A percentile compares a stretch with the other conserved stretches of the same genome.
phyloP scores from a whole-genome alignment of 2,888 invertebrate species.

The Morinoia aosen region DNA sequence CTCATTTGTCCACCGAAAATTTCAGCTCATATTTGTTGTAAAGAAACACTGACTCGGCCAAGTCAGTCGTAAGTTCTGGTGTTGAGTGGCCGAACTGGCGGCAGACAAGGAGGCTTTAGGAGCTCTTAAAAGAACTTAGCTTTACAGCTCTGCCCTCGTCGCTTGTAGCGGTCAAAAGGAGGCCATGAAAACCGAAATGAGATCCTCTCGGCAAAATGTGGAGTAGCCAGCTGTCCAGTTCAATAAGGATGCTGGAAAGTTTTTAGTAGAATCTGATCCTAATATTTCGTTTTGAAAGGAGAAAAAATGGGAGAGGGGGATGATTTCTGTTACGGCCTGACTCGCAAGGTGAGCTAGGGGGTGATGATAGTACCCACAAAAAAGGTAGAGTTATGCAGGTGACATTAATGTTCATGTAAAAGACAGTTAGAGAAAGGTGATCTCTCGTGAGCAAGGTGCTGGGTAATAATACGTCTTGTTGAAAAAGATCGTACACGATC shows the following conservation, averaged over 20 bases:
- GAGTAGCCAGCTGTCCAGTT: neutral
- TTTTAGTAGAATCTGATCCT: neutral
- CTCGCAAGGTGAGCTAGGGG: neutral
- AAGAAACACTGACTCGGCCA: neutral
- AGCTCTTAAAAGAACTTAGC: conserved; percentile 10
- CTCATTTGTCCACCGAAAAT: too few species aligned
- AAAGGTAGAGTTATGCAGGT: too few species aligned
- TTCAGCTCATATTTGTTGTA: too few species aligned
- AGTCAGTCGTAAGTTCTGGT: neutral
- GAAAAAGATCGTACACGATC: too few species aligned
- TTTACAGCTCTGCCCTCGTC: conserved; percentile 10
- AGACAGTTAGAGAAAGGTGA: too few species aligned
- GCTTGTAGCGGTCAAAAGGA: neutral
- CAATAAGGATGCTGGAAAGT: neutral
- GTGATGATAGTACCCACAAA: neutral
- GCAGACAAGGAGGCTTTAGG: neutral
- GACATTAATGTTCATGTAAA: too few species aligned
- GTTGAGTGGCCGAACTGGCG: neutral
- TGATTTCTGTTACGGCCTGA: neutral
- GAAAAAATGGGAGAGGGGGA: neutral
- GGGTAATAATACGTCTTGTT: too few species aligned
- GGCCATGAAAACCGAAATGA: conserved; percentile 12
- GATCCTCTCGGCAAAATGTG: neutral
- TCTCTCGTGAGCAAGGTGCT: too few species aligned
- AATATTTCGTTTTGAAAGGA: neutral